These are phyloP conservation scores for Vollenhovia emeryi DNA, from an alignment of 1,140 invertebrate genomes.

Conservation along the genomic window DNA sequence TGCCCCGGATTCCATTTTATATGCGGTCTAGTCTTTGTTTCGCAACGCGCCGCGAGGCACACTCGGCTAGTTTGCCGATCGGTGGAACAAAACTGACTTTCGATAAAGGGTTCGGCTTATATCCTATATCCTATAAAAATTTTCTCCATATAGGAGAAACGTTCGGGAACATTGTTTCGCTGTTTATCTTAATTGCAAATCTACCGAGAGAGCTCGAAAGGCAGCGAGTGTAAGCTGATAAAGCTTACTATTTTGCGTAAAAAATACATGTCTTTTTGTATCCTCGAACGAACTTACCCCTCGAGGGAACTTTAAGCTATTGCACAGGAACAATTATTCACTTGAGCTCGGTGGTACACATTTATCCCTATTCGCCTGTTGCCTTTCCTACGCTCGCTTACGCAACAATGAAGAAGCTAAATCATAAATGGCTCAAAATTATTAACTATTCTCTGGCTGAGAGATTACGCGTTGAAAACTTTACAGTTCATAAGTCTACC, in stretches of 20 bases:
- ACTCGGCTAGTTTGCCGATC: conserved; percentile 6
- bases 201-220: neutral
- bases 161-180: neutral
- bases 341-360: neutral
- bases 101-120: neutral
- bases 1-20: conserved; percentile 61
- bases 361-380: neutral
- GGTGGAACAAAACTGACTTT: neutral
- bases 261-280: neutral
- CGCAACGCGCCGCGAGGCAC: conserved; percentile 45
- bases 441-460: neutral
- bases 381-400: neutral
- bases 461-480: no score
- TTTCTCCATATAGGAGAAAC: neutral
- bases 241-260: neutral
- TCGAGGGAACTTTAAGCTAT: neutral
- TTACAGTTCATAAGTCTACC: neutral
- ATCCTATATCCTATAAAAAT: neutral
- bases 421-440: conserved; percentile 3
- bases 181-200: conserved; percentile 21
- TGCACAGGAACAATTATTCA: neutral
- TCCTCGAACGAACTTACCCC: neutral
- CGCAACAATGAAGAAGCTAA: neutral
- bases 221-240: neutral
- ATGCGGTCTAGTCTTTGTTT: conserved; percentile 56